phyloP scores from a whole-genome alignment of 2,797 vertebrate genomes.

The Eospalax fontanierii region DNA sequence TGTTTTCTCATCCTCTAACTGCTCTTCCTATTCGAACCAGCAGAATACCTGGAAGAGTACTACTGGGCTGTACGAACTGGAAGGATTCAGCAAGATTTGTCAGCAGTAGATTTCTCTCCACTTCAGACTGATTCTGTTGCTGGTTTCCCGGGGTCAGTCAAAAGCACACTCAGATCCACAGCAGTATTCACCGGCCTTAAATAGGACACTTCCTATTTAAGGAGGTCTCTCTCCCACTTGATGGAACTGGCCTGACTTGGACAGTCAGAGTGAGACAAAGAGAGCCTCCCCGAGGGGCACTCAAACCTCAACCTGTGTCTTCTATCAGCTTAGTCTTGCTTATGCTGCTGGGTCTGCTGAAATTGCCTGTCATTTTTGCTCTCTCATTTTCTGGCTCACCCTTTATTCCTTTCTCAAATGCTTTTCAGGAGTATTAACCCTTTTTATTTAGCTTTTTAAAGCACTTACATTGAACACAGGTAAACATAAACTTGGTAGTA shows the following conservation, averaged over 20 bases:
- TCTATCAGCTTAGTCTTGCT: not conserved
- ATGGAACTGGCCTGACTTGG: too few relatives aligned
- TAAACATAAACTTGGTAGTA: not conserved
- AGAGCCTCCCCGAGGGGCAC: not conserved
- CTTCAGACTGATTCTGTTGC: not conserved
- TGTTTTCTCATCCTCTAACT: constrained; percentile 11
- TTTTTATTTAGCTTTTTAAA: not conserved
- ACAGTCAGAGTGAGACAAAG: not conserved
- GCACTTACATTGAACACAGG: not conserved
- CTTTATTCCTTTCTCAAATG: not conserved
- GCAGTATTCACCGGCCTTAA: not conserved
- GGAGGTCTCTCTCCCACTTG: not conserved
- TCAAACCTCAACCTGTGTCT: rapidly evolving
- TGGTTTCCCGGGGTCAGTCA: rapidly evolving
- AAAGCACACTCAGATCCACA: not conserved
- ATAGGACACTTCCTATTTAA: not conserved
- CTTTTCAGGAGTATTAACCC: not conserved
- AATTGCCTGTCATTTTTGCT: not conserved
- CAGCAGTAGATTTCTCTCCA: not conserved
- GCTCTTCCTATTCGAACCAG: not conserved
- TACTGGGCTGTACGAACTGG: not conserved
- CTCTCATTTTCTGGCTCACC: not conserved
- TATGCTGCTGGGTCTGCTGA: too few relatives aligned
- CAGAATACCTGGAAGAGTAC: not conserved
- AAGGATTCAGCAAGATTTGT: not conserved